These are phyloP conservation scores for Hecatera dysodea DNA, from an alignment of 2,888 invertebrate species.

Conservation along the genomic window DNA sequence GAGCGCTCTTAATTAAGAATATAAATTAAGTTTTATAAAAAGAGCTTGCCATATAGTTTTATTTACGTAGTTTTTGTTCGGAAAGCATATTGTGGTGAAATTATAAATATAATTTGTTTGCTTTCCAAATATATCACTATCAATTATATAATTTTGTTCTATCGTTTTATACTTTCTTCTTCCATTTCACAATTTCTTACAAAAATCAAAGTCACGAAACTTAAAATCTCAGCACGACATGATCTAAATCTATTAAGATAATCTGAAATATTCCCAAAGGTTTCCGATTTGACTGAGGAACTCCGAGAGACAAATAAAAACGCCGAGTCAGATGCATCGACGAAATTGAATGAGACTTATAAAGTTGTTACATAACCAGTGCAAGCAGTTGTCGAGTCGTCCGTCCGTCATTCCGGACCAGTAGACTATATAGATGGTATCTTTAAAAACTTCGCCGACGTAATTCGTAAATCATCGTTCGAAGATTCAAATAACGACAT, in stretches of 20 bases:
- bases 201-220: conserved; percentile 57
- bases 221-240: conserved; percentile 49
- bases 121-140: neutral
- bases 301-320: conserved; percentile 72
- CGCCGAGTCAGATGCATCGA: conserved; percentile 79
- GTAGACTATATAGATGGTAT: conserved; percentile 76
- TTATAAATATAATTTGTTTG: neutral
- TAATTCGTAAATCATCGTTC: conserved; percentile 77
- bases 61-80: neutral
- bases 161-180: conserved; percentile 9
- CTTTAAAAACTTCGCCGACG: conserved; percentile 80
- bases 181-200: conserved; percentile 32
- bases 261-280: conserved; percentile 55
- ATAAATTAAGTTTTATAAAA: neutral
- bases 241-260: conserved; percentile 61
- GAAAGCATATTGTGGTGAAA: neutral
- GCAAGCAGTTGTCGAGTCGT: conserved; percentile 68
- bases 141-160: neutral
- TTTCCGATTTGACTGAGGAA: conserved; percentile 58
- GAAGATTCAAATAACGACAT: conserved; percentile 42
- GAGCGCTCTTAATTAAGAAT: conserved; percentile 28
- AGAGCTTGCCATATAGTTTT: neutral
- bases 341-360: conserved; percentile 82
- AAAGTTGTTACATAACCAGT: conserved; percentile 82
- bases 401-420: conserved; percentile 47